These are phyloP conservation scores for Brachyptera risi DNA, from an alignment of 2,888 invertebrate genomes.

Conservation along the genomic window DNA sequence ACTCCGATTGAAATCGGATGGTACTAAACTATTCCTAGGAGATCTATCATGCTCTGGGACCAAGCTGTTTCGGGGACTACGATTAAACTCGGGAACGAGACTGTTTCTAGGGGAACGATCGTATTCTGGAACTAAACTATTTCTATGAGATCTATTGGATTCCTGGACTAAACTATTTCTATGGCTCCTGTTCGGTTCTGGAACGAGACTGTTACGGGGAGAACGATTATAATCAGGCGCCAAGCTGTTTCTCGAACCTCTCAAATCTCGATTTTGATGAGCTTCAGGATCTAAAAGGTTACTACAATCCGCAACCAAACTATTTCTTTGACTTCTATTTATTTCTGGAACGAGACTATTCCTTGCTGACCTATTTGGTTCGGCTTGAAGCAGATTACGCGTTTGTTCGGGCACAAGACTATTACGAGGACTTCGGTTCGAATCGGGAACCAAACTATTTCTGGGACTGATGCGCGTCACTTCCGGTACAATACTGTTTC, in stretches of 20 bases:
- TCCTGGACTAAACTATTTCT: conserved; percentile 53
- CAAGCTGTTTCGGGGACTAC: conserved; percentile 50
- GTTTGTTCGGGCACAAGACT: conserved; percentile 49
- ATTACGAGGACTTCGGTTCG: conserved; percentile 34
- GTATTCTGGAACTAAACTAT: conserved; percentile 57
- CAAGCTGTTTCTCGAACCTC: conserved; percentile 52
- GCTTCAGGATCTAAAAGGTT: conserved; percentile 41
- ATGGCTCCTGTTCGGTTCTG: conserved; percentile 52
- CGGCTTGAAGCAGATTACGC: conserved; percentile 52
- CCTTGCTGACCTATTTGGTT: conserved; percentile 52
- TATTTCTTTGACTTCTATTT: conserved; percentile 56
- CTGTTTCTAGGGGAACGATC: conserved; percentile 57
- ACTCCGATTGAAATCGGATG: conserved; percentile 48
- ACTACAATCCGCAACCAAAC: conserved; percentile 60
- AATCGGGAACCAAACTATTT: conserved; percentile 54
- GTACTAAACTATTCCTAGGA: conserved; percentile 58
- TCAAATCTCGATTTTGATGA: no score
- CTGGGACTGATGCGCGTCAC: conserved; percentile 42
- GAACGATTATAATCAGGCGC: conserved; percentile 50
- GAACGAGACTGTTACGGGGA: conserved; percentile 55
- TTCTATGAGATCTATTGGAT: conserved; percentile 54
- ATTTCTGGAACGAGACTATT: conserved; percentile 60
- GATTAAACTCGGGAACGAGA: conserved; percentile 54
- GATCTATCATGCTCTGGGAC: conserved; percentile 56
- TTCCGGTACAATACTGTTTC: background rate